Evolutionary conservation across 2,113 vertebrate genomes (phyloP).

Genomic region (Actenoides lindsayi): DNA sequence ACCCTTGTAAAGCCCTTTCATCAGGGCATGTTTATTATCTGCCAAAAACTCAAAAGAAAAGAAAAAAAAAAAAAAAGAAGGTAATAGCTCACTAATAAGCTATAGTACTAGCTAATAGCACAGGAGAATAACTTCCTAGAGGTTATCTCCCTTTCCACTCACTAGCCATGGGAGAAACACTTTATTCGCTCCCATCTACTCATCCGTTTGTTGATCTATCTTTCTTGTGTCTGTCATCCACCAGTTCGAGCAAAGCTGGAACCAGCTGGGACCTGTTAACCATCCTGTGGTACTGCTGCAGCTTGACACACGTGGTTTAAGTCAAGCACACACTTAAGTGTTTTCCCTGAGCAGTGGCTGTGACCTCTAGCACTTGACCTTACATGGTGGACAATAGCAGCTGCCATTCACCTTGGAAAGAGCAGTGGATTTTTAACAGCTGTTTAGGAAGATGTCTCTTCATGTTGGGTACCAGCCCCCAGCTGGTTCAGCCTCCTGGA

Average conservation of each 20-base stretch:
- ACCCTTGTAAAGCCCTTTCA: background rate
- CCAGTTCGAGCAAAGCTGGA: background rate
- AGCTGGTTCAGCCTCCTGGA: background rate
- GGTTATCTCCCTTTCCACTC: background rate
- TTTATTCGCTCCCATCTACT: background rate
- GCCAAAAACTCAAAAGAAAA: background rate
- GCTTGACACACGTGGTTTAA: background rate
- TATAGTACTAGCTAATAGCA: background rate
- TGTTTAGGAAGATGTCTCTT: background rate
- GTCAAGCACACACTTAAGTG: background rate
- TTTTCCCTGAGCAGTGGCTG: background rate
- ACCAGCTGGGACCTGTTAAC: background rate
- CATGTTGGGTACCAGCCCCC: background rate
- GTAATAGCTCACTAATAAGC: too few species aligned
- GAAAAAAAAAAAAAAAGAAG: accelerated
- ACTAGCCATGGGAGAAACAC: background rate
- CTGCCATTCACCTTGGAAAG: background rate
- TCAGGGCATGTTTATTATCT: background rate
- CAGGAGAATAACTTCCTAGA: background rate
- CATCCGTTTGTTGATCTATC: background rate
- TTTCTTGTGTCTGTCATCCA: background rate
- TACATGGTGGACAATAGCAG: background rate
- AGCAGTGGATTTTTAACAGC: background rate
- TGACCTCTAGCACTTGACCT: background rate
- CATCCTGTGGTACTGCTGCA: background rate